A percentile compares a stretch with the other conserved stretches of the same genome.
phyloP scores from a whole-genome alignment of 2,113 vertebrate species.

The Bujurquina vittata region DNA sequence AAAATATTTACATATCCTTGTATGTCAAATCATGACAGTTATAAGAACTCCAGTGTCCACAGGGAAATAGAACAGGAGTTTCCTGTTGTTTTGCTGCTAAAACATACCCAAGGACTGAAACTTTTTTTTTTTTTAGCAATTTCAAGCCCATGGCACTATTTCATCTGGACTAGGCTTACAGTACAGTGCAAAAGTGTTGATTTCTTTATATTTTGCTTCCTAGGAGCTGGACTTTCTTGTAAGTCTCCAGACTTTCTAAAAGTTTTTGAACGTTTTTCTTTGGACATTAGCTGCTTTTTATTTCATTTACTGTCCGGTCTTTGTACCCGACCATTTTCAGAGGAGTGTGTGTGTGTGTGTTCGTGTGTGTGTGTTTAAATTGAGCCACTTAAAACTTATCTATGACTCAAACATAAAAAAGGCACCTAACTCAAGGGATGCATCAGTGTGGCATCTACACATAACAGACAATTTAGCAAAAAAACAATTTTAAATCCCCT shows the following conservation, averaged over 20 bases:
- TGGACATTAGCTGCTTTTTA: background rate
- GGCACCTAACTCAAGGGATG: background rate
- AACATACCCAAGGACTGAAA: background rate
- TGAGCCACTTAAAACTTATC: background rate
- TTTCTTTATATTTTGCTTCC: background rate
- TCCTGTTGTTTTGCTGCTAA: background rate
- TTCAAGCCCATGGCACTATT: background rate
- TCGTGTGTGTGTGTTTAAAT: background rate
- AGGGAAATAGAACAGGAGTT: background rate
- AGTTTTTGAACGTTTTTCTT: background rate
- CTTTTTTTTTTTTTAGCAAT: background rate
- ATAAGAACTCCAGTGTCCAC: background rate
- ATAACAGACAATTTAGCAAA: background rate
- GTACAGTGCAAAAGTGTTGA: background rate
- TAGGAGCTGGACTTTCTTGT: background rate
- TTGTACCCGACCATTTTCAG: background rate
- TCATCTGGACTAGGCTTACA: background rate
- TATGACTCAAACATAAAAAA: background rate
- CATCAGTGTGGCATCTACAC: background rate
- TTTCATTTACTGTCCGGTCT: background rate
- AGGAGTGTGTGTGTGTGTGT: background rate
- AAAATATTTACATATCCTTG: conserved; percentile 1
- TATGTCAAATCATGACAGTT: background rate
- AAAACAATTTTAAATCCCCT: background rate
- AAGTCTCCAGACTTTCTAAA: background rate